Base-by-base conservation (phyloP, 2,888 invertebrate species). In the Watsonalla binaria region DNA sequence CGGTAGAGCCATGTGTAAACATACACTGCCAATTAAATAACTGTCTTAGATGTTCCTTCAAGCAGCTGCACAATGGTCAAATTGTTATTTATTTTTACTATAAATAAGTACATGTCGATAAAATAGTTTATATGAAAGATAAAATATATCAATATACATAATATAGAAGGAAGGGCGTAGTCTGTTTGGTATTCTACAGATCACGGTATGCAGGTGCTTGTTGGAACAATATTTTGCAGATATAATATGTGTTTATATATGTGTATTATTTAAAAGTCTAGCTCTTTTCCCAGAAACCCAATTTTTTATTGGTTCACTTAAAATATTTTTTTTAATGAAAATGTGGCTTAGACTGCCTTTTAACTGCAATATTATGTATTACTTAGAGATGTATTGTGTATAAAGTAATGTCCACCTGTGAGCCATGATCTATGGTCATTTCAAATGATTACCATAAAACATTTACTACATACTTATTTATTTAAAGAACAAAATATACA, bases 1-100 rank as follows among this genome's bases (percentile, higher is more conserved):
- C 61, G 60, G 52, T 65, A 56, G 59, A 55, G 59, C 48, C 48
- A 13, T 49, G 37, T 49, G 11, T 37, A 49, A 37, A 8, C 34
- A 34, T 47, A 47, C 14, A 49, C 48, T 37, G 37, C 15, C 35
- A 49, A 37, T 5, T 49, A 14, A 11, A 42, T 5, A 37, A 49
- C 37, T 49, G 37, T 49, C 37, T 14, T 15, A 15, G 13, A 47
- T 33, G 9, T 49, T 49, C 15, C 15, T 8, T 37, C 39, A 37
- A 49, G 48, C 48, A 49, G 37, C 48, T 49, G 37, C 35, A 37
- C 15, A 14, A 9, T 37, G 48, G 48, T 48, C 35, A 37, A 48
- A 37, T 8, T 39, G 37, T 49, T 8, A 49, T 37, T 14, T 49
- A 49, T 15, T 49, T 37, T 39, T 49, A 37, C 37, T 37, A 39